Evolutionary conservation across 2,888 invertebrate genomes (phyloP).

Genomic region (Malachius bipustulatus): DNA sequence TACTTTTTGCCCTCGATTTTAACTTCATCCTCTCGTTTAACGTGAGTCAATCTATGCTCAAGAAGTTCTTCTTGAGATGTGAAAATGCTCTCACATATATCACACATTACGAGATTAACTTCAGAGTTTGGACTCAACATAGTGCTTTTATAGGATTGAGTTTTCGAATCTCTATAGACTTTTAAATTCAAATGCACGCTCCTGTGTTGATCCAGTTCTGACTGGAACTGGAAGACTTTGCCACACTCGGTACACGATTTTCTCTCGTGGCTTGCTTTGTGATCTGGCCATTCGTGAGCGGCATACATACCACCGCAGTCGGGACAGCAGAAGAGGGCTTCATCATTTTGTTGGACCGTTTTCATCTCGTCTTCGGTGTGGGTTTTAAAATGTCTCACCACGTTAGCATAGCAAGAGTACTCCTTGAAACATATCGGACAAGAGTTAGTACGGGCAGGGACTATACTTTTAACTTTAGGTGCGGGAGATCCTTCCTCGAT

Average conservation of each 20-base stretch:
- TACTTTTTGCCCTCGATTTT: slow-evolving; percentile 36
- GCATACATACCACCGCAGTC: slow-evolving; percentile 49
- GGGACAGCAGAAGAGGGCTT: slow-evolving; percentile 46
- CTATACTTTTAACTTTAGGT: slow-evolving; percentile 24
- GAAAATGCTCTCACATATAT: slow-evolving; percentile 48
- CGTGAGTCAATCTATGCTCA: slow-evolving; percentile 28
- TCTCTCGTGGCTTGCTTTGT: slow-evolving; percentile 45
- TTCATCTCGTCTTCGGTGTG: slow-evolving; percentile 31
- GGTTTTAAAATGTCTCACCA: slow-evolving; percentile 45
- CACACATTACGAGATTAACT: slow-evolving; percentile 41
- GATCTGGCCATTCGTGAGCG: slow-evolving; percentile 45
- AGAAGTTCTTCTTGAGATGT: slow-evolving; percentile 36
- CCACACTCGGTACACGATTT: slow-evolving; percentile 52
- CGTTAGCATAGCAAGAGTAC: slow-evolving; percentile 44
- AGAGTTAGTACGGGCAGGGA: slow-evolving; percentile 8
- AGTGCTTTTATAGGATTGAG: slow-evolving; percentile 45
- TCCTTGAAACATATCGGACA: slow-evolving; percentile 46
- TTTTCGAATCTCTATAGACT: slow-evolving; percentile 52
- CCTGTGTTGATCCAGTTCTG: slow-evolving; percentile 52
- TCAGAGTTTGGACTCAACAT: slow-evolving; percentile 39
- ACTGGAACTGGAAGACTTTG: slow-evolving; percentile 46
- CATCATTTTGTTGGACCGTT: slow-evolving; percentile 32
- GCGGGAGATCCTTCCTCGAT: slow-evolving; percentile 37
- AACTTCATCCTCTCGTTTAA: background rate
- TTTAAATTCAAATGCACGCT: slow-evolving; percentile 55